Percentiles rank a stretch among this genome's conserved stretches.
Conservation (phyloP, 2,113 vertebrate genomes). For the Hippocampus barbouri region DNA sequence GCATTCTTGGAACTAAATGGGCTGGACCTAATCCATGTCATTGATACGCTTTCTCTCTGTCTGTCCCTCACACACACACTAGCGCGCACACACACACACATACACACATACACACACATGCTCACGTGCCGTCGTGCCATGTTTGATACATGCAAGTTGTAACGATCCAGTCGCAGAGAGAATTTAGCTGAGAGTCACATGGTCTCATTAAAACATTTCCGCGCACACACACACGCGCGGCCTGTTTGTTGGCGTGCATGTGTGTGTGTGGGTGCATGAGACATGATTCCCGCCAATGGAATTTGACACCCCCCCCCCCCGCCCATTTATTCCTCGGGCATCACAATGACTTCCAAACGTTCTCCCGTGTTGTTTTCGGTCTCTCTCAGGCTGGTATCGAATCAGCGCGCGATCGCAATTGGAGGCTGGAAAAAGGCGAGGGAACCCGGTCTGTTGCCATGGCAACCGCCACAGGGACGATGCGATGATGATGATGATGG, state of each 20-base stretch:
- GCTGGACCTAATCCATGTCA: conserved; percentile 61
- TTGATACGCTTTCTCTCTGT: conserved; percentile 33
- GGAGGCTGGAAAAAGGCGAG: conserved; percentile 18
- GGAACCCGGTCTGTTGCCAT: conserved; percentile 44
- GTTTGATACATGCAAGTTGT: conserved; percentile 17
- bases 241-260: not conserved
- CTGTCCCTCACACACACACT: not conserved
- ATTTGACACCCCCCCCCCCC: conserved; percentile 12
- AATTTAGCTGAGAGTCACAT: conserved; percentile 4
- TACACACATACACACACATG: conserved; percentile 11
- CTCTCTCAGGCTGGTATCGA: conserved; percentile 37
- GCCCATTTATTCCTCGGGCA: not conserved
- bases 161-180: not conserved
- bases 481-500: conserved; percentile 20
- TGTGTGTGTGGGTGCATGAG: not conserved
- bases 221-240: conserved; percentile 25
- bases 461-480: conserved; percentile 23
- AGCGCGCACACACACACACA: conserved; percentile 12
- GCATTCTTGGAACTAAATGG: conserved; percentile 66
- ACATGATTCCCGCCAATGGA: not conserved
- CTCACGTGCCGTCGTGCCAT: not conserved
- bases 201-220: conserved; percentile 15
- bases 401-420: conserved; percentile 45
- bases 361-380: conserved; percentile 15
- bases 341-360: conserved; percentile 1